These are phyloP conservation scores for Spizaetus ornatus DNA, from an alignment of 2,113 vertebrate genomes.

Conservation along the genomic window DNA sequence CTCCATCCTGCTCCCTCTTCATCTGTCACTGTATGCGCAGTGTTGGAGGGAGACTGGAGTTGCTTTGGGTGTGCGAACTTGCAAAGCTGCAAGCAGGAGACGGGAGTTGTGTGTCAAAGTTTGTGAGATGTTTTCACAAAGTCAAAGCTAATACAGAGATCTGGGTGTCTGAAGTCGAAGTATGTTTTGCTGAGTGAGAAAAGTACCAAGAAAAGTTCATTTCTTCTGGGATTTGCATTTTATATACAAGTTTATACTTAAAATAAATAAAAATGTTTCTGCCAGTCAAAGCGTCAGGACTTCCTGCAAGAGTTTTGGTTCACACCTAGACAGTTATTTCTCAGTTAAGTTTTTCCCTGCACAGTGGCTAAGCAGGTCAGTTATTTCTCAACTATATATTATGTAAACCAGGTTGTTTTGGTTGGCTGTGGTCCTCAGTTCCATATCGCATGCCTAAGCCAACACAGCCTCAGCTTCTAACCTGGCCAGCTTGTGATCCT, in stretches of 20 bases:
- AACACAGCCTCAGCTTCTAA: neutral
- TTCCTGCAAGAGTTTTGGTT: neutral
- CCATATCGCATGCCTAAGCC: neutral
- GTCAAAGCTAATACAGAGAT: neutral
- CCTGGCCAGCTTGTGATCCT: neutral
- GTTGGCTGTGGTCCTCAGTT: constrained; percentile 19
- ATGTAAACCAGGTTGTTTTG: constrained; percentile 31
- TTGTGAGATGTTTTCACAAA: neutral
- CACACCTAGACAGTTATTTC: constrained; percentile 36
- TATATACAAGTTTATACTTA: neutral
- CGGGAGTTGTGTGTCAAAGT: neutral
- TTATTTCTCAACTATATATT: constrained; percentile 4
- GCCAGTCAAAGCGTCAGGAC: neutral
- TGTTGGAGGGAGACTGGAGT: neutral
- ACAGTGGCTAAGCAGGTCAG: neutral
- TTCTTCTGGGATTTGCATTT: constrained; percentile 13
- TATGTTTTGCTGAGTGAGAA: neutral
- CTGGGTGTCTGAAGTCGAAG: neutral
- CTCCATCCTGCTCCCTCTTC: neutral
- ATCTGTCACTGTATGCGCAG: neutral
- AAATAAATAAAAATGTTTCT: neutral
- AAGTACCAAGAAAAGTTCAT: neutral
- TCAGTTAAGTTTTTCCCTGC: constrained; percentile 11
- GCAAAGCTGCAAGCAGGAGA: neutral
- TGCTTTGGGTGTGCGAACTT: neutral